Evolutionary conservation across 2,797 vertebrate genomes (phyloP).

Genomic region (Helostoma temminkii): DNA sequence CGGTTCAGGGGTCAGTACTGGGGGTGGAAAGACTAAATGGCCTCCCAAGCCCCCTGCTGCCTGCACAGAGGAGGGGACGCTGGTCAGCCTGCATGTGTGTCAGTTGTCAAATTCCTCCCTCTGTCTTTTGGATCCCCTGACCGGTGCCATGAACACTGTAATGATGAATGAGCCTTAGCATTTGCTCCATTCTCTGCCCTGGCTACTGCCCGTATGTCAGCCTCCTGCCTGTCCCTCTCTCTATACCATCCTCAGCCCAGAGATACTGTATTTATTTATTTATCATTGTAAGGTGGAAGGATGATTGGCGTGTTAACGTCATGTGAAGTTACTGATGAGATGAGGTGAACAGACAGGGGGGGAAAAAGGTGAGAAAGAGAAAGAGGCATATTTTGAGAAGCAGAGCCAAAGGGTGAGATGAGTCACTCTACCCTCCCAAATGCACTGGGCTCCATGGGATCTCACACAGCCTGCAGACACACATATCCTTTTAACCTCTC

Average conservation of each 20-base stretch:
- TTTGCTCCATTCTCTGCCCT: constrained; percentile 32
- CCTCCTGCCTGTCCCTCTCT: constrained; percentile 11
- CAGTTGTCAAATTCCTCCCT: constrained; percentile 27
- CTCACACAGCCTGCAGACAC: constrained; percentile 29
- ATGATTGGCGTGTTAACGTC: not conserved
- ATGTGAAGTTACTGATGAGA: constrained; percentile 17
- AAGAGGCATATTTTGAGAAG: constrained; percentile 54
- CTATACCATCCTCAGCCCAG: constrained; percentile 6
- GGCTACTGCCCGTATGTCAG: constrained; percentile 40
- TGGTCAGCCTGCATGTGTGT: constrained; percentile 23
- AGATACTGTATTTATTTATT: not conserved
- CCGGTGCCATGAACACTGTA: constrained; percentile 52
- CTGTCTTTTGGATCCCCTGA: constrained; percentile 20
- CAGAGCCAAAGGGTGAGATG: constrained; percentile 45
- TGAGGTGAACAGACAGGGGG: not conserved
- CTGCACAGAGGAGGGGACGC: constrained; percentile 22
- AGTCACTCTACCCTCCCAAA: constrained; percentile 51
- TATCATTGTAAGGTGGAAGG: constrained; percentile 4
- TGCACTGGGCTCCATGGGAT: constrained; percentile 36
- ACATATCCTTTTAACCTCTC: constrained; percentile 5
- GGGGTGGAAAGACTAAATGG: not conserved
- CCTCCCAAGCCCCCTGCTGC: not conserved
- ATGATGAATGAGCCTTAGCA: constrained; percentile 49
- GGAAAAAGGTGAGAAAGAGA: constrained; percentile 23
- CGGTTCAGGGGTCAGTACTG: not conserved